Conservation (phyloP, 2,113 vertebrate genomes). For the Zapornia atra region DNA sequence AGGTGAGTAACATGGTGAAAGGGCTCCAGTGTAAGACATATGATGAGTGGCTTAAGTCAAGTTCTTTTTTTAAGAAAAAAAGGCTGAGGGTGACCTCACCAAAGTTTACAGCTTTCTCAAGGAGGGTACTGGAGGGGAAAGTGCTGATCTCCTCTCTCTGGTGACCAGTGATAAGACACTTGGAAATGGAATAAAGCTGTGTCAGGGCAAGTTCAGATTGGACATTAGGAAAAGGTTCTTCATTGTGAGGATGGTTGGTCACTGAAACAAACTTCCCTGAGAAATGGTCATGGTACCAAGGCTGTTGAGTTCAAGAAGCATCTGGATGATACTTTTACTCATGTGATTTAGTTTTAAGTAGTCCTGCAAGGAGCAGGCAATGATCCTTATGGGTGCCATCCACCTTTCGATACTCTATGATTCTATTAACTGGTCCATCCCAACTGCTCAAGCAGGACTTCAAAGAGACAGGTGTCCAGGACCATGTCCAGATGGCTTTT, state of each 20-base stretch:
- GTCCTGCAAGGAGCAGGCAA: not conserved
- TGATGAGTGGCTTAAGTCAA: no score
- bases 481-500: no score
- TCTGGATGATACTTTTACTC: not conserved
- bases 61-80: no score
- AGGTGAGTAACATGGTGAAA: not conserved
- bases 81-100: not conserved
- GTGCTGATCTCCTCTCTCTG: not conserved
- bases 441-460: no score
- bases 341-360: not conserved
- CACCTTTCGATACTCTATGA: no score
- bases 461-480: no score
- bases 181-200: not conserved
- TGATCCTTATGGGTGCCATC: no score
- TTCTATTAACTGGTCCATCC: no score
- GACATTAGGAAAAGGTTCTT: not conserved
- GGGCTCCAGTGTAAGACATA: not conserved
- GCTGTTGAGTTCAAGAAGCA: not conserved
- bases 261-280: not conserved
- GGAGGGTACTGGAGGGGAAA: no score
- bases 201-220: not conserved
- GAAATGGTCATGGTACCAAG: no score
- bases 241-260: not conserved
- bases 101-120: not conserved
- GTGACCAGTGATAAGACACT: not conserved